Percentiles rank a stretch among this genome's conserved stretches.
phyloP scores from a whole-genome alignment of 2,113 vertebrate species.

The Scalopus aquaticus region DNA sequence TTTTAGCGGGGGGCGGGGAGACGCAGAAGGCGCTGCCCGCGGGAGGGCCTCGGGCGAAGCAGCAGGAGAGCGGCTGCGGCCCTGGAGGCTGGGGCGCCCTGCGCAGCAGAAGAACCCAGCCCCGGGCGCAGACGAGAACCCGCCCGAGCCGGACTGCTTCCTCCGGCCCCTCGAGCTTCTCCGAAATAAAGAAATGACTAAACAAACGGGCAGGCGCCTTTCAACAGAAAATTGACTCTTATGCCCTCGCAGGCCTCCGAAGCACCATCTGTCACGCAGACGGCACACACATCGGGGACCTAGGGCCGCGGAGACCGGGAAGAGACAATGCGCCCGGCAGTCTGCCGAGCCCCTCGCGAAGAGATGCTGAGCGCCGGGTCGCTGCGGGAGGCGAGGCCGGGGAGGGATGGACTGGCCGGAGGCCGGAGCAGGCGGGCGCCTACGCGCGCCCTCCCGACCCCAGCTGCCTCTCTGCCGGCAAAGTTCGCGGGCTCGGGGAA shows the following conservation, averaged over 20 bases:
- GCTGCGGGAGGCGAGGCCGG: background rate
- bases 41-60: background rate
- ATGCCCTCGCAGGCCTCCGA: constrained; percentile 78
- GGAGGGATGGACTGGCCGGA: background rate
- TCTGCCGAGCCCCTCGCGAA: constrained; percentile 72
- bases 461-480: background rate
- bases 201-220: constrained; percentile 68
- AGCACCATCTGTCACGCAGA: constrained; percentile 86
- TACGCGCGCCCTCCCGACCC: background rate
- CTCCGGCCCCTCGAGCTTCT: background rate
- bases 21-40: background rate
- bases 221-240: constrained; percentile 79
- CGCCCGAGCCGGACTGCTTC: too few species aligned
- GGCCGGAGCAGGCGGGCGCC: background rate
- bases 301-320: constrained; percentile 72
- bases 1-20: background rate
- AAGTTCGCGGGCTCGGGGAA: background rate
- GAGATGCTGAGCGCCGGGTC: background rate
- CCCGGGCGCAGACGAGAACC: too few species aligned
- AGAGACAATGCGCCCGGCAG: constrained; percentile 81
- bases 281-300: constrained; percentile 80
- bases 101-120: too few species aligned
- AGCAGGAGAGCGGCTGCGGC: background rate
- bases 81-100: background rate
- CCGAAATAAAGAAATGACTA: constrained; percentile 68